These are phyloP conservation scores for Euleptes europaea DNA, from an alignment of 2,113 vertebrate species.

Conservation along the genomic window DNA sequence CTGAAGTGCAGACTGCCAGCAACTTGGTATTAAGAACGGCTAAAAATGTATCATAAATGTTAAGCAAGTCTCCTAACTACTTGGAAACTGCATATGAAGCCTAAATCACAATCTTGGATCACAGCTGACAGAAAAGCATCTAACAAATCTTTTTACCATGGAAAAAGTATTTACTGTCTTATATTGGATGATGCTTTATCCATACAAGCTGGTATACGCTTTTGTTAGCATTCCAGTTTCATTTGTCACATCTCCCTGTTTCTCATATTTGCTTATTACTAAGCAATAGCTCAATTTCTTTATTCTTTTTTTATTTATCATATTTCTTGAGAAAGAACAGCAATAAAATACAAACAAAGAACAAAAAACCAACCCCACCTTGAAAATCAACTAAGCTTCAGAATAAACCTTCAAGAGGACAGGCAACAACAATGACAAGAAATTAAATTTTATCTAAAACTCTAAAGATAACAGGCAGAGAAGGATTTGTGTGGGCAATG, in stretches of 20 bases:
- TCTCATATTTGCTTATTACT: not conserved
- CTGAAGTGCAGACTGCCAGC: conserved; percentile 40
- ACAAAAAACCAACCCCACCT: too few species aligned
- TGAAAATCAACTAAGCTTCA: too few species aligned
- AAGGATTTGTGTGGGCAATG: too few species aligned
- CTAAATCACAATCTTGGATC: not conserved
- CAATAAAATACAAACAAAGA: too few species aligned
- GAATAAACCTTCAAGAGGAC: too few species aligned
- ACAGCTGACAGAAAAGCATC: not conserved
- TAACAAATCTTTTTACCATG: not conserved
- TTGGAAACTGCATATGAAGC: conserved; percentile 10
- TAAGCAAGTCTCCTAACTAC: conserved; percentile 32
- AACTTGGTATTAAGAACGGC: conserved; percentile 48
- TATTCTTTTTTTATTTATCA: too few species aligned
- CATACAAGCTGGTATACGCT: not conserved
- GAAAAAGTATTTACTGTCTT: not conserved
- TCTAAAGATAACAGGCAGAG: too few species aligned
- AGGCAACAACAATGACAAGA: too few species aligned
- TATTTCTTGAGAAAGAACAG: too few species aligned
- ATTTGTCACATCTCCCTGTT: not conserved
- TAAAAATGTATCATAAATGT: conserved; percentile 40
- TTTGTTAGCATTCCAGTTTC: conserved; percentile 11
- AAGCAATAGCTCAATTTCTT: not conserved
- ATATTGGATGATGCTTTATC: not conserved
- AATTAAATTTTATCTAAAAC: too few species aligned